Evolutionary conservation across 2,797 vertebrate genomes (phyloP), one percentile per base, ranked within the genome.

Genomic region (Sebastes diploproa): DNA sequence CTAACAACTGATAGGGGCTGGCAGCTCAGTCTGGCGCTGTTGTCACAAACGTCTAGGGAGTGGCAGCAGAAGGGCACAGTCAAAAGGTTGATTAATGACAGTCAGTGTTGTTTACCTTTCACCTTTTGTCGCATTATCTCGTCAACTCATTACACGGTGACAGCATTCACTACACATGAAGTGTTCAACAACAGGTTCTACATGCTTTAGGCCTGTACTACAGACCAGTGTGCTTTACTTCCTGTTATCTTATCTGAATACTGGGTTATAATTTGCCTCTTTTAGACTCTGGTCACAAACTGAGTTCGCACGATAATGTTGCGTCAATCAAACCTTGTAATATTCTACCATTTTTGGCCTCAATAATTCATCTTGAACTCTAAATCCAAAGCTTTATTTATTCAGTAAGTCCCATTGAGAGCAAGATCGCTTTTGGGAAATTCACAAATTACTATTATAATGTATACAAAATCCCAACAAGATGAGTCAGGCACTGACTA

Each of bases 51-150:
- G 16, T 8, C 22, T 34, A 67, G 89, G 91, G 93, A 92, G 92
- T 80, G 93, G 91, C 78, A 74, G 65, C 65, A 75, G 76, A 50
- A 68, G 34, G 63, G 50, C 66, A 75, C 76, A 86, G 90, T 93
- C 89, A 91, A 82, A 82, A 88, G 78, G 75, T 81, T 95, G 94
- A 95, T 94, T 92, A 94, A 95, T 93, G 89, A 88, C 86, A 80
- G 77, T 61, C 59, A 29, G 46, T 34, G 70, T 78, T 92, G 92
- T 94, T 93, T 93, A 86, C 84, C 74, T 91, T 89, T 88, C 83
- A 78, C 65, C 88, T 82, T 93, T 93, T 94, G 91, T 92, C 94
- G 85, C 77, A 80, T 88, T 93, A 92, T 94, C 91, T 94, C 60
- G 58, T 66, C 52, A 72, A 66, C 73, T 71, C 72, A 27, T 42